Evolutionary conservation across 2,113 vertebrate species (phyloP).

Genomic region (Tupaia chinensis): DNA sequence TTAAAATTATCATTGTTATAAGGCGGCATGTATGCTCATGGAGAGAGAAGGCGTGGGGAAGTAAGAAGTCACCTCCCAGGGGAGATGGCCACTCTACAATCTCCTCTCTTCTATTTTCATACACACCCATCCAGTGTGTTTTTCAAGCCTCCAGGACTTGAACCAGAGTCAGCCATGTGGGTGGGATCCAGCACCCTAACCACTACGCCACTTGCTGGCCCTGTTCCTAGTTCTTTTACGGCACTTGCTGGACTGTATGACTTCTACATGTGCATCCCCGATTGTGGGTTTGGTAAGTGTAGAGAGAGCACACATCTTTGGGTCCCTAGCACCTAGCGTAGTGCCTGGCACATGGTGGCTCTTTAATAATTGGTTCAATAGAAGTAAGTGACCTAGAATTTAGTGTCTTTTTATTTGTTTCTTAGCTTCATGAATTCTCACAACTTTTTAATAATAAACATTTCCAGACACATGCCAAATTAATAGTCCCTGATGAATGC

Average conservation of each 20-base stretch:
- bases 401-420: constrained; percentile 10
- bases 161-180: too few relatives aligned
- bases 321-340: background rate
- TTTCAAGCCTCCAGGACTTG: too few relatives aligned
- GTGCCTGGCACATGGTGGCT: background rate
- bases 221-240: background rate
- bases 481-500: background rate
- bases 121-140: too few relatives aligned
- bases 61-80: too few relatives aligned
- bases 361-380: constrained; percentile 23
- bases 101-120: too few relatives aligned
- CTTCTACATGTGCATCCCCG: background rate
- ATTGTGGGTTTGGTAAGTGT: background rate
- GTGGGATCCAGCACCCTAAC: too few relatives aligned
- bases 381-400: background rate
- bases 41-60: too few relatives aligned
- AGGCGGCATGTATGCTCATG: too few relatives aligned
- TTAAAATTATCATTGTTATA: too few relatives aligned
- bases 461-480: background rate
- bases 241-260: background rate
- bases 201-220: too few relatives aligned
- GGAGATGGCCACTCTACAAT: too few relatives aligned
- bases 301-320: background rate
- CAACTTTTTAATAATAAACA: constrained; percentile 32
- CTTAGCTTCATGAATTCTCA: constrained; percentile 2